phyloP scores from a whole-genome alignment of 1,140 invertebrate genomes.

The Amyelois transitella region DNA sequence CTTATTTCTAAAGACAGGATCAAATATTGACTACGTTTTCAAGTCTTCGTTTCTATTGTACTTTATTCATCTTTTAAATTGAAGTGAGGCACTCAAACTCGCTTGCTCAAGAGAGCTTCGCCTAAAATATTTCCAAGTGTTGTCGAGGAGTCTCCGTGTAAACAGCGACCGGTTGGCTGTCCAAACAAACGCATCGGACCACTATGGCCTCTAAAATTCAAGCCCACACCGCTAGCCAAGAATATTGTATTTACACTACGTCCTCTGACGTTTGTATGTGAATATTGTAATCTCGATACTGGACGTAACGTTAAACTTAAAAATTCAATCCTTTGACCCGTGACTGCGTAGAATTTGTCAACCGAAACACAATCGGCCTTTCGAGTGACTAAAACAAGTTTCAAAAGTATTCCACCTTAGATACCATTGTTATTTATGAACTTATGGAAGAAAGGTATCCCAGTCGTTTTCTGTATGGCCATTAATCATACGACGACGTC shows the following conservation, averaged over 20 bases:
- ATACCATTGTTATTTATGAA: conserved; percentile 56
- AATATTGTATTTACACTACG: conserved; percentile 49
- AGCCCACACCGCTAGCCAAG: conserved; percentile 35
- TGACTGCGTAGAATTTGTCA: conserved; percentile 13
- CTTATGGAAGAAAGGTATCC: conserved; percentile 52
- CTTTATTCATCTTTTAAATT: not conserved
- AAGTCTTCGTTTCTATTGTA: not conserved
- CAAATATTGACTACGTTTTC: not conserved
- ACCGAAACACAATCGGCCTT: conserved; percentile 18
- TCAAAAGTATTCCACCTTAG: conserved; percentile 41
- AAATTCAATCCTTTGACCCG: conserved; percentile 11
- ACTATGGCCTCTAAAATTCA: conserved; percentile 35
- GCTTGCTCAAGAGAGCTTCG: conserved; percentile 39
- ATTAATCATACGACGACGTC: conserved; percentile 62
- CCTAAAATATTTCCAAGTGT: conserved; percentile 56
- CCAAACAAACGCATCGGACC: conserved; percentile 43
- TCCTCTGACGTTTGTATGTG: conserved; percentile 49
- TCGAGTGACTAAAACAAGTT: conserved; percentile 36
- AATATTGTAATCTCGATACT: conserved; percentile 47
- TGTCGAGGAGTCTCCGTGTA: conserved; percentile 49
- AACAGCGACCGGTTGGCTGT: conserved; percentile 65
- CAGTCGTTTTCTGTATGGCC: conserved; percentile 44
- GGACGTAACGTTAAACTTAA: conserved; percentile 5
- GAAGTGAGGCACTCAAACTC: conserved; percentile 3
- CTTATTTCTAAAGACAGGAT: not conserved